Percentiles rank a stretch among this genome's conserved stretches.
phyloP scores from a whole-genome alignment of 2,113 vertebrate species.

The Aphyosemion australe region DNA sequence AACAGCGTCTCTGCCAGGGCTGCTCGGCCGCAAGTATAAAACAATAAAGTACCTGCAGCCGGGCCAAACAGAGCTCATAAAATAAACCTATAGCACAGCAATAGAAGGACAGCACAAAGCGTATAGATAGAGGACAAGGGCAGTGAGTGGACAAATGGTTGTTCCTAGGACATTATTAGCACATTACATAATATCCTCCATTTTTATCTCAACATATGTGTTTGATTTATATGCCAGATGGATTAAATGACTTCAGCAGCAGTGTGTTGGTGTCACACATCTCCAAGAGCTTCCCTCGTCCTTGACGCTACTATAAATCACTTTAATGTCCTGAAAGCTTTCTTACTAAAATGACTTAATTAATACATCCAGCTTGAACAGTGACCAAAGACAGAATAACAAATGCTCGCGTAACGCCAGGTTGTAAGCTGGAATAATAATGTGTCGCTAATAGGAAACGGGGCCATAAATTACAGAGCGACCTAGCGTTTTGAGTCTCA shows the following conservation, averaged over 20 bases:
- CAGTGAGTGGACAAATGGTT: neutral
- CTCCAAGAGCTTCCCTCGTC: neutral
- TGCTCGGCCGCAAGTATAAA: slow-evolving; percentile 35
- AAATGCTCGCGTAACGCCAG: slow-evolving; percentile 11
- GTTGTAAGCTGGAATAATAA: slow-evolving; percentile 36
- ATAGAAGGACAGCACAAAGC: neutral
- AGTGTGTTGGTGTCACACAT: slow-evolving; percentile 6
- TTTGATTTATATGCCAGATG: neutral
- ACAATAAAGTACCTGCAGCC: slow-evolving; percentile 49
- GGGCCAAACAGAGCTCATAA: slow-evolving; percentile 30
- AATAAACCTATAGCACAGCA: slow-evolving; percentile 21
- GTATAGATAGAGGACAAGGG: slow-evolving; percentile 18
- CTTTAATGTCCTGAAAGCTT: slow-evolving; percentile 18
- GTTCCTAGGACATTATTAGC: neutral
- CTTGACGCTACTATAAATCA: slow-evolving; percentile 34
- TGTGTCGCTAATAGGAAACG: slow-evolving; percentile 38
- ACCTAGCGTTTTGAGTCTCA: slow-evolving; percentile 18
- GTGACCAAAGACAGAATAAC: slow-evolving; percentile 19
- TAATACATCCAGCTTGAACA: slow-evolving; percentile 30
- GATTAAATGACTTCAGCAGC: neutral
- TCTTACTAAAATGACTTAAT: slow-evolving; percentile 47
- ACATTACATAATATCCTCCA: neutral
- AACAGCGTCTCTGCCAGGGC: slow-evolving; percentile 41
- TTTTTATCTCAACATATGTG: neutral
- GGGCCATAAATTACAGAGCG: slow-evolving; percentile 43